phyloP scores from a whole-genome alignment of 2,888 invertebrate species.

The Gari tellinella region DNA sequence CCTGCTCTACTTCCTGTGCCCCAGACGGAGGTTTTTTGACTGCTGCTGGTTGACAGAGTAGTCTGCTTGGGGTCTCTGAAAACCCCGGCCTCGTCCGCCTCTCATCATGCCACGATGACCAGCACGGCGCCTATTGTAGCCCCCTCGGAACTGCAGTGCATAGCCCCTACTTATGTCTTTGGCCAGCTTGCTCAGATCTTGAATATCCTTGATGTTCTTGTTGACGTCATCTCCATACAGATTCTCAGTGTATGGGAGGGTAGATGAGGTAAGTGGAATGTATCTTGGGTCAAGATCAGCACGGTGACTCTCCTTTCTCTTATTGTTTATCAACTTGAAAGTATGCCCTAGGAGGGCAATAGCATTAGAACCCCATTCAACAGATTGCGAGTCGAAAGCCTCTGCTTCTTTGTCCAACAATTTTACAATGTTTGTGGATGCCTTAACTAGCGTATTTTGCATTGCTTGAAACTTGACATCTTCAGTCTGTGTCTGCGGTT shows the following conservation, averaged over 20 bases:
- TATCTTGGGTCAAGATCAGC: constrained; percentile 12
- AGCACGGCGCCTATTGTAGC: too few relatives aligned
- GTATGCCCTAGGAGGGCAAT: constrained; percentile 12
- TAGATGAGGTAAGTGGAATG: constrained; percentile 2
- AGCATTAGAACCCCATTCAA: constrained; percentile 13
- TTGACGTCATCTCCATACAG: constrained; percentile 20
- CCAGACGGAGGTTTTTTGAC: constrained; percentile 20
- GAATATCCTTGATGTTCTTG: constrained; percentile 7
- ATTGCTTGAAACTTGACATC: too few relatives aligned
- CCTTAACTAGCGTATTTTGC: neutral
- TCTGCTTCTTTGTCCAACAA: neutral
- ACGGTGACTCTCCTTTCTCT: constrained; percentile 10
- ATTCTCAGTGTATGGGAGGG: constrained; percentile 14
- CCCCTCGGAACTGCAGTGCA: too few relatives aligned
- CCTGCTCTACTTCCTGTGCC: neutral
- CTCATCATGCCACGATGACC: too few relatives aligned
- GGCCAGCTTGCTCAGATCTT: neutral
- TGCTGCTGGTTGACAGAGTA: too few relatives aligned
- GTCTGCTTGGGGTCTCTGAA: too few relatives aligned
- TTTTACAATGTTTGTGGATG: neutral
- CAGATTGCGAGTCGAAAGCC: neutral
- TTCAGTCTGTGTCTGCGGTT: neutral
- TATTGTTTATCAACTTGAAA: constrained; percentile 11
- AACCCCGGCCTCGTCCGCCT: too few relatives aligned
- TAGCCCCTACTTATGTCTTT: too few relatives aligned